Percentiles rank a stretch among this genome's conserved stretches.
These are phyloP conservation scores for Aythya baeri DNA, from an alignment of 2,113 vertebrate species.

Conservation along the genomic window DNA sequence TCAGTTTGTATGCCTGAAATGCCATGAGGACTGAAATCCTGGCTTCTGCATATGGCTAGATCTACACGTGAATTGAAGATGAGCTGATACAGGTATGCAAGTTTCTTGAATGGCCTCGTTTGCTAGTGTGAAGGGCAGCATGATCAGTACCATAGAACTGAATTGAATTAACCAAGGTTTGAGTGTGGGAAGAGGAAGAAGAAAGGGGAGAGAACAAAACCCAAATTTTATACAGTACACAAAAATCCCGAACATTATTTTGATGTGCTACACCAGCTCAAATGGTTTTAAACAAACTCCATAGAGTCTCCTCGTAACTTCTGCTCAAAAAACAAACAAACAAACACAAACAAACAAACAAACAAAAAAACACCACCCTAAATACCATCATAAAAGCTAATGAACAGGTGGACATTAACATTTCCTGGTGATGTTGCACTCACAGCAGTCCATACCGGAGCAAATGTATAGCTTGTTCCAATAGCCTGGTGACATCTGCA, in stretches of 20 bases:
- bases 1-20: background rate
- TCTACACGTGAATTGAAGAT: rapidly evolving
- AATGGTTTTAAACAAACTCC: background rate
- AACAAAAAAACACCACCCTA: too few species aligned
- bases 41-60: background rate
- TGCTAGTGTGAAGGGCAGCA: background rate
- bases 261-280: background rate
- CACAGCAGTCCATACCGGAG: background rate
- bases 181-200: background rate
- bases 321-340: background rate
- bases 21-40: background rate
- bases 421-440: background rate
- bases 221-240: background rate
- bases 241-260: background rate
- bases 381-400: background rate
- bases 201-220: background rate
- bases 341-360: too few species aligned
- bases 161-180: background rate
- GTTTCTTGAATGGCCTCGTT: background rate
- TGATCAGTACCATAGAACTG: background rate
- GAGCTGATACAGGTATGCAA: background rate
- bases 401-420: background rate
- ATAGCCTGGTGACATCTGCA: background rate
- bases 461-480: background rate
- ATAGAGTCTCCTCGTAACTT: background rate